These are phyloP conservation scores for Brachionus calyciflorus DNA, from an alignment of 1,140 invertebrate species.

Conservation along the genomic window DNA sequence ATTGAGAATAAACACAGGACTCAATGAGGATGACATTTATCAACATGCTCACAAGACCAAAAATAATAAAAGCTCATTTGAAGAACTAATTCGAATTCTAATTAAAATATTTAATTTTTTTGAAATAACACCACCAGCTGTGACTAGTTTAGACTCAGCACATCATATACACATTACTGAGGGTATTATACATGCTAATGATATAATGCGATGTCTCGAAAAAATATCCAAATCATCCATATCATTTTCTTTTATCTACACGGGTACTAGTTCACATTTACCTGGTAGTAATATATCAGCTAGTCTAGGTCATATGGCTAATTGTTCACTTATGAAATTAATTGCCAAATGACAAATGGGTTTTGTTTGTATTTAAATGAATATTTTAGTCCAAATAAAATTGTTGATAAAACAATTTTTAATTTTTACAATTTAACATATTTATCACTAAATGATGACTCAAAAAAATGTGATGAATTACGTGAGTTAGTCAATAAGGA, in stretches of 20 bases:
- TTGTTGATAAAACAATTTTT: not conserved
- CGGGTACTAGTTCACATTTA: not conserved
- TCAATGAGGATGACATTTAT: not conserved
- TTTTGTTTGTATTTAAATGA: conserved; percentile 21
- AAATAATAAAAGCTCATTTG: not conserved
- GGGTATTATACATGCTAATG: not conserved
- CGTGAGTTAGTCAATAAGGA: not conserved
- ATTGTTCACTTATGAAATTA: conserved; percentile 33
- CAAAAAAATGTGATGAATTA: not conserved
- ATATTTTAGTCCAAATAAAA: not conserved
- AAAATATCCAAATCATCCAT: conserved; percentile 36
- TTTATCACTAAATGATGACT: not conserved
- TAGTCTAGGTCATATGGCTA: conserved; percentile 31
- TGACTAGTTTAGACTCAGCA: not conserved
- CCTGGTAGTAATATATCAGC: not conserved
- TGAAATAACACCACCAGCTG: not conserved
- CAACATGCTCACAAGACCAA: too few species aligned
- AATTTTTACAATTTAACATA: not conserved
- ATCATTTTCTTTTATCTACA: conserved; percentile 33
- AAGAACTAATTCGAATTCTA: conserved; percentile 4
- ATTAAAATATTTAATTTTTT: conserved; percentile 24
- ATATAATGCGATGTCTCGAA: conserved; percentile 24
- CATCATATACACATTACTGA: conserved; percentile 36
- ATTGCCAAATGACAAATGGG: conserved; percentile 14
- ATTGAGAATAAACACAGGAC: not conserved